Evolutionary conservation across 2,888 invertebrate genomes (phyloP), one percentile per base, ranked within the genome.

Genomic region (Schizotus pectinicornis): DNA sequence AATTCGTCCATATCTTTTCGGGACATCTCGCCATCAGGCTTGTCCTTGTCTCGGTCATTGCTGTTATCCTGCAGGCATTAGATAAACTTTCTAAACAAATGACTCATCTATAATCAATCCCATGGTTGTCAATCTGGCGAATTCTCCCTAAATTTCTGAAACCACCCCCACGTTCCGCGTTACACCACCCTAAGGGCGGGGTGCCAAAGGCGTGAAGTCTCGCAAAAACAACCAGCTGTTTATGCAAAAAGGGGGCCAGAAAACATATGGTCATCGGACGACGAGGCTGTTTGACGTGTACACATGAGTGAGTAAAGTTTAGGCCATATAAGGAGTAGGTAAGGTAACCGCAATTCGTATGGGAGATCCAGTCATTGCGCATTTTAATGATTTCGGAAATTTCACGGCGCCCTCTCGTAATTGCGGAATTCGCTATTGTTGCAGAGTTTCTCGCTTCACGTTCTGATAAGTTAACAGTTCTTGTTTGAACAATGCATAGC

Each of bases 191-290:
- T 8, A 38, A 12, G 7, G 31, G 43, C 31, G 12, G 35, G 41
- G 43, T 31, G 37, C 33, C 13, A 33, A 53, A 53, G 38, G 38
- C 30, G n/a, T 9, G 8, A 8, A 38, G 38, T 38, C 38, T 30
- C 39, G n/a, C 38, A 31, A 12, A 8, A 6, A 13, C 11, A 7
- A 49, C 47, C 56, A 56, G 56, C 50, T 56, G 56, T 43, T 45
- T 32, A 11, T 43, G 11, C 14, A 53, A 51, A 50, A 58, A 42
- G 35, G 58, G 43, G 48, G 48, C 31, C 53, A 58, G n/a, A 30
- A 53, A 58, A 58, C 58, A 58, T 58, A 58, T 58, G 58, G 58
- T 58, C 52, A 42, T 12, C 3, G n/a, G 14, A 35, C 36, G 48
- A 49, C 55, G 55, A 56, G 55, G 55, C 49, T 56, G 41, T 45